Evolutionary conservation across 2,888 invertebrate species (phyloP), one percentile per base, ranked within the genome.

Genomic region (Lithophane ornitopus): DNA sequence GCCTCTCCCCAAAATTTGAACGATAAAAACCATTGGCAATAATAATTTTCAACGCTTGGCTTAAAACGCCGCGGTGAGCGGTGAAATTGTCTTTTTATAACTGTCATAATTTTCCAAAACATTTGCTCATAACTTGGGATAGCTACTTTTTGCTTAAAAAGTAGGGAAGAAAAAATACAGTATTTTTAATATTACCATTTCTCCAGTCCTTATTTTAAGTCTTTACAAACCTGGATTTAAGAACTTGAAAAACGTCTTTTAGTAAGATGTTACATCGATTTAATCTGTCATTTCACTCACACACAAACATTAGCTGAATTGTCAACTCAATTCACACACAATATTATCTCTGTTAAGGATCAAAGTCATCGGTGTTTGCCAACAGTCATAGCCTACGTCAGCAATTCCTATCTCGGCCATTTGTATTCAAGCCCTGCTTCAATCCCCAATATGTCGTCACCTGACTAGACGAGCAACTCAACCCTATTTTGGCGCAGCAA

Each of bases 371-470:
- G 76, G 56, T 74, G 62, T 77, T 75, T 70, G 65, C 69, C 56
- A 52, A 74, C 56, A 77, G 63, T 70, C 72, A 76, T 79, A 12
- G 58, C 6, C 39, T 28, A 71, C 56, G 80, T 81, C 79, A 84
- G 79, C 82, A 74, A 71, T 80, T 80, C 59, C 74, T 77, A 74
- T 70, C 63, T 54, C 52, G n/a, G 65, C 63, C 63, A 87, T 87
- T 88, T 80, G 76, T 84, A 88, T 87, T 88, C 84, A 19, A 77
- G 78, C 52, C 82, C 62, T 49, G 62, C 41, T 76, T 69, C 82
- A 67, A 76, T 78, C 78, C 73, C 59, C 70, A 59, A 79, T 80
- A 84, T 65, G 76, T 82, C 73, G 74, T 67, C 70, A 73, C 86
- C 76, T 79, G 80, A 67, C 68, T 69, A 74, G 59, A 71, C 39